A percentile compares a stretch with the other conserved stretches of the same genome.
These are phyloP conservation scores for Ivindomyrus marchei DNA, from an alignment of 2,113 vertebrate species.

Conservation along the genomic window DNA sequence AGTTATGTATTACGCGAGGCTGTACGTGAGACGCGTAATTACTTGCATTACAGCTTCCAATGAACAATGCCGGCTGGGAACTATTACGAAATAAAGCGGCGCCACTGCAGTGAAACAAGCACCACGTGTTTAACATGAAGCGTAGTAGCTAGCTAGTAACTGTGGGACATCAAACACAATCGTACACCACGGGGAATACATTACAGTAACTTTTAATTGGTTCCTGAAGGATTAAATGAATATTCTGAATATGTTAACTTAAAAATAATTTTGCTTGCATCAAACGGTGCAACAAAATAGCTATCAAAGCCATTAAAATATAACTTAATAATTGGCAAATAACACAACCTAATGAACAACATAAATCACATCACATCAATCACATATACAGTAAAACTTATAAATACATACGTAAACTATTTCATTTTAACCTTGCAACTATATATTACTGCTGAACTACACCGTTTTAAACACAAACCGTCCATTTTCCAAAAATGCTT, in stretches of 20 bases:
- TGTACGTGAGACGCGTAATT: background rate
- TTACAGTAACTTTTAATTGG: background rate
- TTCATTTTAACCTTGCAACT: background rate
- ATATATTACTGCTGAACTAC: background rate
- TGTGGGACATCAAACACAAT: background rate
- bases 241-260: background rate
- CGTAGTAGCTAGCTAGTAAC: background rate
- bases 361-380: background rate
- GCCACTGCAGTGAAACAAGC: background rate
- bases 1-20: background rate
- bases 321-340: background rate
- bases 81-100: background rate
- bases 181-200: background rate
- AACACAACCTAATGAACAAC: background rate
- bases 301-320: background rate
- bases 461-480: background rate
- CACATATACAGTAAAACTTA: background rate
- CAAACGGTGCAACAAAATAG: background rate
- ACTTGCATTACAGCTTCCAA: background rate
- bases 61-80: background rate
- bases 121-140: background rate
- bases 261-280: background rate
- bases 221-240: background rate
- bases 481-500: background rate
- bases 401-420: background rate